Conservation (phyloP, 2,888 invertebrate genomes). For the Neoaliturus tenellus region DNA sequence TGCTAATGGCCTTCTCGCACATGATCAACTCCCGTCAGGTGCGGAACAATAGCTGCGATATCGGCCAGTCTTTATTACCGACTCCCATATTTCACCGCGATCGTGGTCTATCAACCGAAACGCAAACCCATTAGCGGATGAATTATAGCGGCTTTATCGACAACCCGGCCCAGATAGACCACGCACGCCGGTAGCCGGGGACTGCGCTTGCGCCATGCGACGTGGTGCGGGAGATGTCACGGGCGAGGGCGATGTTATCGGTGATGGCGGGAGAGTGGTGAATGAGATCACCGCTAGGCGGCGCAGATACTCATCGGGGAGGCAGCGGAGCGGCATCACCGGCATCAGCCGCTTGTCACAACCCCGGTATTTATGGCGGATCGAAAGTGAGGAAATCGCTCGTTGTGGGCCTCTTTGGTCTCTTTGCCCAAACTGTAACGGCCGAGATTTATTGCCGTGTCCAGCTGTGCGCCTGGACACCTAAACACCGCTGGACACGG, state of each 20-base stretch:
- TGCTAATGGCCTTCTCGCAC: too few relatives aligned
- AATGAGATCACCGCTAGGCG: background rate
- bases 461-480: slow-evolving; percentile 48
- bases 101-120: background rate
- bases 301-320: background rate
- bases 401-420: slow-evolving; percentile 35
- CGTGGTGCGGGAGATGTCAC: background rate
- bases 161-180: background rate
- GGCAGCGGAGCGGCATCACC: background rate
- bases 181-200: background rate
- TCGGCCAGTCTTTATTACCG: background rate
- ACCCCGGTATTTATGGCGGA: slow-evolving; percentile 20
- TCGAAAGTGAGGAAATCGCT: slow-evolving; percentile 46
- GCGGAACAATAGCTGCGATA: background rate
- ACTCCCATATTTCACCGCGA: background rate
- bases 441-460: slow-evolving; percentile 31
- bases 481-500: background rate
- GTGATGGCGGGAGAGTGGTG: background rate
- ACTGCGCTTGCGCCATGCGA: background rate
- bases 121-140: background rate
- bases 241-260: background rate
- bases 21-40: too few relatives aligned
- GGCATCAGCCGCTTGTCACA: slow-evolving; percentile 9
- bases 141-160: background rate
- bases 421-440: slow-evolving; percentile 45